Percentiles rank a stretch among this genome's conserved stretches.
Evolutionary conservation across 2,113 vertebrate species (phyloP).

Genomic region (Proterorhinus semilunaris): DNA sequence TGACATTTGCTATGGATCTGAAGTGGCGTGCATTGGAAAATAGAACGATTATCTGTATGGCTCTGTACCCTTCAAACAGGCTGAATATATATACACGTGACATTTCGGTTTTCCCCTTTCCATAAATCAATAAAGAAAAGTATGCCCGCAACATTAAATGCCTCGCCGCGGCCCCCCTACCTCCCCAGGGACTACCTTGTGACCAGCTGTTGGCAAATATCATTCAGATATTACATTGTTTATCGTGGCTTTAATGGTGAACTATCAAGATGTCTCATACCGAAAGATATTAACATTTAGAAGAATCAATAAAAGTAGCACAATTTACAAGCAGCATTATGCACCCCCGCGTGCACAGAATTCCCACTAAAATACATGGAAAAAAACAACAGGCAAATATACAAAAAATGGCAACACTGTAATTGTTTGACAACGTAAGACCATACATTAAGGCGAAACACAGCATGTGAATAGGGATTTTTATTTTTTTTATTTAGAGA

Average conservation of each 20-base stretch:
- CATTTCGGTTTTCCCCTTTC: slow-evolving; percentile 48
- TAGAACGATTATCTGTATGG: background rate
- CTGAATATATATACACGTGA: slow-evolving; percentile 40
- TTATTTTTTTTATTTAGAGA: too few species aligned
- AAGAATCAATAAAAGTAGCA: slow-evolving; percentile 75
- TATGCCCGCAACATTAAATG: slow-evolving; percentile 49
- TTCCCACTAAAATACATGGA: background rate
- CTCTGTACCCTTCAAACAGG: slow-evolving; percentile 9
- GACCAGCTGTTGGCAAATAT: slow-evolving; percentile 80
- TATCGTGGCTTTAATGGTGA: slow-evolving; percentile 72
- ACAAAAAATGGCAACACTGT: background rate
- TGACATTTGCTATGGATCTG: slow-evolving; percentile 33
- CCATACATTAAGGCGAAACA: too few species aligned
- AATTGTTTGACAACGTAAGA: background rate
- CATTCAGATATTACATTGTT: slow-evolving; percentile 73
- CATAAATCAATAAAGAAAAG: slow-evolving; percentile 69
- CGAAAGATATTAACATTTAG: slow-evolving; percentile 76
- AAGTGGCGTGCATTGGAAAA: background rate
- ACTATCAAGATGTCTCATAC: slow-evolving; percentile 70
- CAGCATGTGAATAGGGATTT: too few species aligned
- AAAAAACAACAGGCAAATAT: background rate
- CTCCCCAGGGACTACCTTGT: slow-evolving; percentile 47
- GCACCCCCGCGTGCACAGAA: slow-evolving; percentile 1
- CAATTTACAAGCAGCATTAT: slow-evolving; percentile 69
- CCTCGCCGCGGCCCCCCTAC: background rate